Base-by-base conservation (phyloP, 2,888 invertebrate genomes). In the Teleogryllus oceanicus region DNA sequence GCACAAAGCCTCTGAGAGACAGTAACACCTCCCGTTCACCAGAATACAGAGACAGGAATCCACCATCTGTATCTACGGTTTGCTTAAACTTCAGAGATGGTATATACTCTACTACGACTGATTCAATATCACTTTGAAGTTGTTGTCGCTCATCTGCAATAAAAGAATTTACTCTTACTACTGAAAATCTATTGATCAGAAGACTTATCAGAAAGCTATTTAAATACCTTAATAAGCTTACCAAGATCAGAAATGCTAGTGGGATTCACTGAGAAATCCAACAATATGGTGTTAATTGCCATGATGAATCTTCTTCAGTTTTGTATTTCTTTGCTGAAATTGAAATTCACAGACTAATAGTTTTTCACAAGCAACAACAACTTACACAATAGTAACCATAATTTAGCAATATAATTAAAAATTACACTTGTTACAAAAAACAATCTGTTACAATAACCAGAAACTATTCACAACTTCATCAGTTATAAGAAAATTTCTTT, bases 231-330 rank as follows among this genome's bases (percentile, higher is more conserved):
- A 37, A 62, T 18, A 18, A 50, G 1, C 77, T 51, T 24, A 82
- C 83, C 83, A 79, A 81, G 90, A 84, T 92, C 93, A 82, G 90
- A 90, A 74, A 94, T 88, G 78, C 90, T 90, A 81, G 90, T 91
- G 75, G 92, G 90, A 83, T 94, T 92, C 83, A 95, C 89, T 2
- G 94, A 92, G 86, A 95, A 95, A 88, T 95, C 95, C 84, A 95
- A 88, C 79, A 95, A 88, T 84, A 94, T 89, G 78, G 94, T 94
- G 87, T 94, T 93, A 74, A 92, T 94, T 83, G 94, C 92, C 95
- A 95, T 95, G 37, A 37, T 37, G 37, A 37, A 37, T 37, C 37
- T 37, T 37, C 37, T 37, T 5, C 37, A 37, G 8, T 37, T 37
- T 37, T 5, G 8, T 37, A 5, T 37, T 37, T 8, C 5, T 37